These are phyloP conservation scores for Anthopleura xanthogrammica DNA, from an alignment of 92 coral and sea anemone species.

Conservation along the genomic window DNA sequence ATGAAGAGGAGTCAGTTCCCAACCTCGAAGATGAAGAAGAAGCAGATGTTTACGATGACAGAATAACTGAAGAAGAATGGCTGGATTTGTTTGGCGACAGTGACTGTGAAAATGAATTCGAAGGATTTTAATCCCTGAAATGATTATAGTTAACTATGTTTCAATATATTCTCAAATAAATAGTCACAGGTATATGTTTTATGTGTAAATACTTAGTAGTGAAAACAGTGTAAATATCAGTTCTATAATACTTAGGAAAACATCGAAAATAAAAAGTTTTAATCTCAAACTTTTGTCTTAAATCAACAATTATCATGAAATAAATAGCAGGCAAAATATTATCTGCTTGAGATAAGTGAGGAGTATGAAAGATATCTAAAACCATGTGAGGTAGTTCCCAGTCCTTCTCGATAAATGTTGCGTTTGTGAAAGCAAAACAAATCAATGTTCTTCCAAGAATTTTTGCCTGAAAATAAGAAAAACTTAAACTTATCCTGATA, in stretches of 20 bases:
- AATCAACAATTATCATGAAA: background rate
- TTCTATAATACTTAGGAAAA: background rate
- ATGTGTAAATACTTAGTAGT: background rate
- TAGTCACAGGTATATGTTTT: background rate
- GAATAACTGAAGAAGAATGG: slow-evolving; percentile 19
- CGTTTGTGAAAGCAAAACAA: too few relatives aligned
- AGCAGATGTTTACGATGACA: slow-evolving; percentile 15
- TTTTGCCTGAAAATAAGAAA: too few relatives aligned
- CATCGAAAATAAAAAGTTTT: background rate
- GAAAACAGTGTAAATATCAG: background rate
- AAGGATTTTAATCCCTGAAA: background rate
- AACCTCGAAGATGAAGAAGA: background rate
- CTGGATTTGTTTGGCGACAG: slow-evolving; percentile 34
- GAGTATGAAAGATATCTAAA: too few relatives aligned
- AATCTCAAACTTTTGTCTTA: background rate
- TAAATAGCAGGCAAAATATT: background rate
- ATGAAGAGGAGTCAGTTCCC: background rate
- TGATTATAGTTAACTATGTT: too few relatives aligned
- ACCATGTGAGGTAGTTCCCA: too few relatives aligned
- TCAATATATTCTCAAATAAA: background rate
- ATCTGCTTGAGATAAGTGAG: background rate
- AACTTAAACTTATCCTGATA: too few relatives aligned
- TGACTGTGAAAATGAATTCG: slow-evolving; percentile 13
- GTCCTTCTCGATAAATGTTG: too few relatives aligned
- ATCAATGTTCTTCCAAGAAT: too few relatives aligned